Conservation (phyloP, 2,797 vertebrate genomes). For the Propithecus deckenii region DNA sequence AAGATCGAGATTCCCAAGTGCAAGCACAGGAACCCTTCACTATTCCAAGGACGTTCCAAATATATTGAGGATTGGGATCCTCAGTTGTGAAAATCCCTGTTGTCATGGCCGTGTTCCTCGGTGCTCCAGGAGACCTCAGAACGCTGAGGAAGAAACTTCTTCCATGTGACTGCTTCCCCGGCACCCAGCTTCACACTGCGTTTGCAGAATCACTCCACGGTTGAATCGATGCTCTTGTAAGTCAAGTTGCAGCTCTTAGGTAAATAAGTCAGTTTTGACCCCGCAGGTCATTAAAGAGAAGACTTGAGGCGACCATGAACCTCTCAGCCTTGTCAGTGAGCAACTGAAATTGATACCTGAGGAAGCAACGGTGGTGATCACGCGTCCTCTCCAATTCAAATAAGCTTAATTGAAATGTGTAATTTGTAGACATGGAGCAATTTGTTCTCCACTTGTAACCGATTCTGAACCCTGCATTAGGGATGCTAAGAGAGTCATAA, state of each 20-base stretch:
- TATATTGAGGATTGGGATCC: fast-evolving
- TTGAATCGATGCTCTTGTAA: neutral
- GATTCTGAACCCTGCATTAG: neutral
- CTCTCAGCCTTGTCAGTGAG: neutral
- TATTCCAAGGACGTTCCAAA: neutral
- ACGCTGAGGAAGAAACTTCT: fast-evolving
- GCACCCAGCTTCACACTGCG: fast-evolving
- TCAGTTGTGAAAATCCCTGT: neutral
- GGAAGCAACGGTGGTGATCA: neutral
- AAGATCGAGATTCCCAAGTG: neutral
- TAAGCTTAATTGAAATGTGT: neutral
- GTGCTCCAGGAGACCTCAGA: fast-evolving
- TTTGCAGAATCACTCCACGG: neutral
- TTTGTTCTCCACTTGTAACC: neutral
- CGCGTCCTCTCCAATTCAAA: neutral
- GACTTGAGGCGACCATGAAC: fast-evolving
- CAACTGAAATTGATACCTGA: neutral
- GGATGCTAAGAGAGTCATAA: neutral
- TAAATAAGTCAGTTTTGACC: fast-evolving
- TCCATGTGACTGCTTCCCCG: fast-evolving
- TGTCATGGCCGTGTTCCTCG: fast-evolving
- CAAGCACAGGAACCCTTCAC: neutral
- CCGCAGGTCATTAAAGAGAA: neutral
- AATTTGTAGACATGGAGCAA: neutral
- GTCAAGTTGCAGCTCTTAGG: neutral